Percentiles rank a stretch among this genome's conserved stretches.
Evolutionary conservation across 2,888 invertebrate species (phyloP).

Genomic region (Agriotes lineatus): DNA sequence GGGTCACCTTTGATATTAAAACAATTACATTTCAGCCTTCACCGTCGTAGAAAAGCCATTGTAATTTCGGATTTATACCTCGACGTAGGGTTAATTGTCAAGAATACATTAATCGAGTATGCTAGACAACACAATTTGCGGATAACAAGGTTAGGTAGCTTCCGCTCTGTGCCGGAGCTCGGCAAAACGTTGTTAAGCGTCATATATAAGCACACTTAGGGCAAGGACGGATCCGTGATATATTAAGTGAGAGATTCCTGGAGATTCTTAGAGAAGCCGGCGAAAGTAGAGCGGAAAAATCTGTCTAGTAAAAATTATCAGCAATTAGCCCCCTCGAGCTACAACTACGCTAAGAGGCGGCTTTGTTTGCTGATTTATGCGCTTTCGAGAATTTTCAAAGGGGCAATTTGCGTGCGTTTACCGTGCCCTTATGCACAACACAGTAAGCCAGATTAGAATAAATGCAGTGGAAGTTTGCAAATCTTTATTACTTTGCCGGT

Average conservation of each 20-base stretch:
- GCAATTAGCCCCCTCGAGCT: neutral
- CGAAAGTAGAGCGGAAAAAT: neutral
- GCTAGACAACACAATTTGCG: constrained; percentile 55
- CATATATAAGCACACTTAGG: constrained; percentile 29
- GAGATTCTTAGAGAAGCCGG: neutral
- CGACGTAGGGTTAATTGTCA: constrained; percentile 53
- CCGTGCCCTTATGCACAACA: neutral
- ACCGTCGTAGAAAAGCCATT: constrained; percentile 37
- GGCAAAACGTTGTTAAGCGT: constrained; percentile 42
- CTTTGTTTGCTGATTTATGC: neutral
- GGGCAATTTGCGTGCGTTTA: neutral
- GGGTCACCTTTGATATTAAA: constrained; percentile 38
- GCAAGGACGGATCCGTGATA: constrained; percentile 20
- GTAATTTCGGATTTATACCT: constrained; percentile 48
- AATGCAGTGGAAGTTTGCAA: constrained; percentile 16
- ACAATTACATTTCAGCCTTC: constrained; percentile 28
- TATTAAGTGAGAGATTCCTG: constrained; percentile 10
- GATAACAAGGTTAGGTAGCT: constrained; percentile 53
- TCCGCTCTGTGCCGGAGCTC: constrained; percentile 41
- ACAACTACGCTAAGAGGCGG: neutral
- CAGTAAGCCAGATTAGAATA: constrained; percentile 7
- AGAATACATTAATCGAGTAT: constrained; percentile 56
- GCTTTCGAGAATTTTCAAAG: too few species aligned
- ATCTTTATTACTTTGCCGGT: constrained; percentile 10
- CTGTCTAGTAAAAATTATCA: neutral